phyloP scores from a whole-genome alignment of 2,888 invertebrate genomes.

The Theretra japonica region DNA sequence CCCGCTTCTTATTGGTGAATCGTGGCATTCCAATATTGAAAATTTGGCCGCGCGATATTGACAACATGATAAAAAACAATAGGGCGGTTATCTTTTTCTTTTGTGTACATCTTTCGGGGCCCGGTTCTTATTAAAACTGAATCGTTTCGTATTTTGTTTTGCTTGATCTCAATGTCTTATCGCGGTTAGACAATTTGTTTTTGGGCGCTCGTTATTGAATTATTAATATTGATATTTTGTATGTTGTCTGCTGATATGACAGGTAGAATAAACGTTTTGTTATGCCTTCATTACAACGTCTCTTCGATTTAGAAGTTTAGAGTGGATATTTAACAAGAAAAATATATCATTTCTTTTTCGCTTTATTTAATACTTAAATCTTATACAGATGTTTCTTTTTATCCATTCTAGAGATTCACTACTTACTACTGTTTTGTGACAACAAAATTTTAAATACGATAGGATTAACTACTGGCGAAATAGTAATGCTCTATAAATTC shows the following conservation, averaged over 20 bases:
- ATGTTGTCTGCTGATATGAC: constrained; percentile 50
- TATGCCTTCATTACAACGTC: constrained; percentile 23
- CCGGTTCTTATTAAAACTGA: constrained; percentile 81
- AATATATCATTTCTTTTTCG: neutral
- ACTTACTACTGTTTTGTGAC: no score
- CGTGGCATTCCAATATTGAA: constrained; percentile 85
- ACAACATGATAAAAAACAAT: constrained; percentile 85
- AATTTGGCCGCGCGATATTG: constrained; percentile 85
- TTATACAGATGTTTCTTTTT: neutral
- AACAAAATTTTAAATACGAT: no score
- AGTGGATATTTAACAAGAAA: neutral
- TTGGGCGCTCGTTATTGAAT: constrained; percentile 79
- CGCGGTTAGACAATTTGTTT: constrained; percentile 83
- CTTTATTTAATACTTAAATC: neutral
- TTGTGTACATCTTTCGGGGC: constrained; percentile 80
- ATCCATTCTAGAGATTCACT: no score
- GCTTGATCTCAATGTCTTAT: constrained; percentile 75
- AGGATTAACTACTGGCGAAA: no score
- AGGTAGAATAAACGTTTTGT: constrained; percentile 43
- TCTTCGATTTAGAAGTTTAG: neutral
- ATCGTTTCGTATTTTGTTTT: constrained; percentile 78
- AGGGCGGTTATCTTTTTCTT: constrained; percentile 82
- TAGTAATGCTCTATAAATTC: neutral
- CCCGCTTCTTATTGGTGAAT: constrained; percentile 84
- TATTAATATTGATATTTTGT: constrained; percentile 74